Evolutionary conservation across 2,797 vertebrate species (phyloP), one percentile per base, ranked within the genome.

Genomic region (Hemitrygon akajei): DNA sequence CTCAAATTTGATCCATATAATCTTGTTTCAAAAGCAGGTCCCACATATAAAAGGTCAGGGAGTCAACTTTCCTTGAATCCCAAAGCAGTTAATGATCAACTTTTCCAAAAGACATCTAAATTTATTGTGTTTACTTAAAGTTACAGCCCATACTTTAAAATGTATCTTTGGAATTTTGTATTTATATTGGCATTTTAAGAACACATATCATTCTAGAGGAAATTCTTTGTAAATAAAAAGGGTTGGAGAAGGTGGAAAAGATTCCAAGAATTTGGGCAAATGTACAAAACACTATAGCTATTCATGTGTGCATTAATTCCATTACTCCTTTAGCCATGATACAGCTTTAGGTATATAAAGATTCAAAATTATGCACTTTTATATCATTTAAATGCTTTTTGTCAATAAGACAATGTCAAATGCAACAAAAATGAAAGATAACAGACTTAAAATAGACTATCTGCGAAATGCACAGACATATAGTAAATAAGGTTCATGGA

Each of bases 201-300:
- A 47, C 37, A 40, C 37, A 82, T 40, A 80, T 81, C 40, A 40
- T 37, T 82, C 40, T 86, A 60, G 58, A 30, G 82, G 47, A 86
- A 86, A 86, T 86, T 86, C 82, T 86, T 60, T 60, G 56, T 86
- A 27, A 86, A n/a, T 58, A 40, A 30, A 86, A 86, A 22, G 27
- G 56, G 56, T 30, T 60, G 82, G 25, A 82, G 58, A 86, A 60
- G 82, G 10, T 86, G 56, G 82, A 86, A 86, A 60, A 86, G 82
- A 86, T 60, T 86, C 56, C 30, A 86, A 86, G 56, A 86, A 86
- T 86, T 30, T 86, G 10, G 27, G 58, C 27, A 86, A 86, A 60
- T 60, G 30, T 6, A 60, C 25, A 60, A 27, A 86, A 86, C 56
- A 60, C 27, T 30, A 60, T n/a, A 86, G 30, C 9, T 87, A 63